Base-by-base conservation (phyloP, 2,888 invertebrate species). In the Metallyticus violacea region DNA sequence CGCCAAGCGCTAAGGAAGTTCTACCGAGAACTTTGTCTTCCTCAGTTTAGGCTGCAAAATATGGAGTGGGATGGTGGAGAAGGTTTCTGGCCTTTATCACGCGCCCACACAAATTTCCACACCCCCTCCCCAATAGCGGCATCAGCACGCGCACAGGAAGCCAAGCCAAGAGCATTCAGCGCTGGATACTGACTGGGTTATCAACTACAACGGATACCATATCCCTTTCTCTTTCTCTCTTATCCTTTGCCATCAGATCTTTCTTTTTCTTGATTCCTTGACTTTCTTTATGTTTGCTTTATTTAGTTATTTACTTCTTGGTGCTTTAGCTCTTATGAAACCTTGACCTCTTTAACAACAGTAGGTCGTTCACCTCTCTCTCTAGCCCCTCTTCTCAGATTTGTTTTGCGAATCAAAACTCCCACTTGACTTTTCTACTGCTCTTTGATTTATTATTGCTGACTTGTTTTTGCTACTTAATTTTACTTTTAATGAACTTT, bases 11-110 rank as follows among this genome's bases (percentile, higher is more conserved):
- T 62, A 62, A 62, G 26, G 27, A 27, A 15, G 83, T 7, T 77
- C 77, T 76, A 26, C 6, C 83, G 76, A 77, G 29, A 83, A 83
- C 83, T 83, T 83, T 77, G 83, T 83, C 83, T 83, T 83, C 22
- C 77, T 83, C 83, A 83, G 83, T 83, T 83, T 77, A 81, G 81
- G 30, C 81, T 81, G 76, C 77, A 83, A 83, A 83, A 77, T 83
- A 83, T 77, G 83, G 26, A 7, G 83, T 28, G 25, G 2, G 81
- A 9, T 40, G 25, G 25, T 25, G 77, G 27, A 9, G 22, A 29
- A 27, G 83, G 83, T 77, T 77, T 77, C 83, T 83, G 83, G 77
- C 83, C 29, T 83, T 77, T 29, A 28, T 83, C 77, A 83, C 28
- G 77, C 28, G 27, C 77, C 83, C 30, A 27, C 27, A 29, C 28